Percentiles rank a stretch among this genome's conserved stretches.
These are phyloP conservation scores for Sylvicapra grimmia DNA, from an alignment of 2,113 vertebrate genomes.

Conservation along the genomic window DNA sequence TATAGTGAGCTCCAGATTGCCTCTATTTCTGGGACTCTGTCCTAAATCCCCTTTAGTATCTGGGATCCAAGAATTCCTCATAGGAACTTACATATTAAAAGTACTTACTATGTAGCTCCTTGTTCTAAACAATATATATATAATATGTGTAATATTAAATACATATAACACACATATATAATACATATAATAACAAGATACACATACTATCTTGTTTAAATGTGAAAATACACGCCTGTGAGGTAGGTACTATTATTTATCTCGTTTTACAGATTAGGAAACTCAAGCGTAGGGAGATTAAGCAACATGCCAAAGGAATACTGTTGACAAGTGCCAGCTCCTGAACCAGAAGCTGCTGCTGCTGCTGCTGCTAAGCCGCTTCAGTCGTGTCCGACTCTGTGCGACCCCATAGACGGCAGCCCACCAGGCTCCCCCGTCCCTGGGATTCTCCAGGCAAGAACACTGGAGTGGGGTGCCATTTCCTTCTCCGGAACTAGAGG, in stretches of 20 bases:
- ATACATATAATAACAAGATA: neutral
- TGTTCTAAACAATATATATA: neutral
- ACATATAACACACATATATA: neutral
- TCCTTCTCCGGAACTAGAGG: neutral
- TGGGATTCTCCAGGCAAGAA: too few relatives aligned
- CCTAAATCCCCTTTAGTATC: neutral
- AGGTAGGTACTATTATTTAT: neutral
- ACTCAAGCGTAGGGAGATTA: neutral
- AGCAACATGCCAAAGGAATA: neutral
- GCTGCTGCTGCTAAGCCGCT: too few relatives aligned
- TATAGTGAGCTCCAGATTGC: neutral
- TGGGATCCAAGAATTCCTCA: neutral
- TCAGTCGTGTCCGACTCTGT: too few relatives aligned
- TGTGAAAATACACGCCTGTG: neutral
- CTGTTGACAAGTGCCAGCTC: neutral
- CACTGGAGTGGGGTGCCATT: too few relatives aligned
- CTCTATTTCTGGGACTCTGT: neutral
- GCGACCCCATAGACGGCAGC: too few relatives aligned
- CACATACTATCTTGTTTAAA: neutral
- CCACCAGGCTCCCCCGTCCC: too few relatives aligned
- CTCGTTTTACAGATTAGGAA: neutral
- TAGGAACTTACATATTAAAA: neutral
- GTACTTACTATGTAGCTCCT: neutral
- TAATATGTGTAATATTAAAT: neutral
- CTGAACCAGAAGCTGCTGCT: neutral